Percentiles rank a stretch among this genome's conserved stretches.
phyloP scores from a whole-genome alignment of 2,888 invertebrate genomes.

The Lamproptera curius region DNA sequence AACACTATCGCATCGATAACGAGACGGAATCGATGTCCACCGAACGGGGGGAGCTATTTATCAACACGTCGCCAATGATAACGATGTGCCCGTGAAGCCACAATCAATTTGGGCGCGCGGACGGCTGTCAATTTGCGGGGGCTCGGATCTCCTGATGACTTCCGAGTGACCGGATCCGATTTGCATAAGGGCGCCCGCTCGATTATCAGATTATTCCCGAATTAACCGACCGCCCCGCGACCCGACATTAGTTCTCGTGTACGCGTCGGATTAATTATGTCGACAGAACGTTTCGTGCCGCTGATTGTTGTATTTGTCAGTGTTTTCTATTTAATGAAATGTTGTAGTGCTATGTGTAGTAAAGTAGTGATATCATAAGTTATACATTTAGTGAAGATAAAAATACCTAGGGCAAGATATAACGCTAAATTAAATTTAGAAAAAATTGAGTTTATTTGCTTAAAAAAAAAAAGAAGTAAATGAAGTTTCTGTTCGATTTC shows the following conservation, averaged over 20 bases:
- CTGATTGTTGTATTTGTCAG: no score
- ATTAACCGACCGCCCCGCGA: conserved; percentile 53
- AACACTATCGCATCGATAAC: conserved; percentile 4
- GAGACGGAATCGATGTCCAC: neutral
- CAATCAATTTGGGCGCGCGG: conserved; percentile 62
- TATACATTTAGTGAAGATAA: no score
- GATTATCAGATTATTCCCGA: conserved; percentile 72
- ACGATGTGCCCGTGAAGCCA: conserved; percentile 46
- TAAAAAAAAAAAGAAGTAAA: no score
- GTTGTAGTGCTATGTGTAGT: no score
- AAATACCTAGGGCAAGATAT: no score
- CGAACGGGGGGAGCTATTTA: conserved; percentile 25
- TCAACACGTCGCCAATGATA: conserved; percentile 34
- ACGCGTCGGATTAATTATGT: no score
- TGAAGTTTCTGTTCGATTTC: no score
- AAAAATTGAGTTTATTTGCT: no score
- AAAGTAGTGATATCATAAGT: no score
- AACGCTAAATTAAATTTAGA: no score
- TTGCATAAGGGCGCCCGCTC: conserved; percentile 72
- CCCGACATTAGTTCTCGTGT: conserved; percentile 65
- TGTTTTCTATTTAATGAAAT: no score
- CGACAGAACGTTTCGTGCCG: no score
- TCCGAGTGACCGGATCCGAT: conserved; percentile 72
- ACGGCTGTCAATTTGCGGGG: conserved; percentile 61
- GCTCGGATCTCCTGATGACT: conserved; percentile 53